A percentile compares a stretch with the other conserved stretches of the same genome.
phyloP scores from a whole-genome alignment of 1,140 invertebrate species.

The Cydia strobilella region DNA sequence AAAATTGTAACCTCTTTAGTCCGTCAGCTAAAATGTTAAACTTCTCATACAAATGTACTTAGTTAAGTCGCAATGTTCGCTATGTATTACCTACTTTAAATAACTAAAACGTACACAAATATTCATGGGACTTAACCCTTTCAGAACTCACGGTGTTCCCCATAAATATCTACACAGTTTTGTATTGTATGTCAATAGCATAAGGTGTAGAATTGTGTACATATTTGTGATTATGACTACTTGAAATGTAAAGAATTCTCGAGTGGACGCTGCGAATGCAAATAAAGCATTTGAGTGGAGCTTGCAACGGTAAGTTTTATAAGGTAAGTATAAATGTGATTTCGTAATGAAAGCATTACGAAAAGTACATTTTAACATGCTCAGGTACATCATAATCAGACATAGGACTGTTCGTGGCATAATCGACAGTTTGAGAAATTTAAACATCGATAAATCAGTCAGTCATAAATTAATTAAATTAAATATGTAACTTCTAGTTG shows the following conservation, averaged over 20 bases:
- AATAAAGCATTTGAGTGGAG: background rate
- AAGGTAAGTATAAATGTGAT: background rate
- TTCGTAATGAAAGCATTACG: background rate
- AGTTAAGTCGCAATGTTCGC: background rate
- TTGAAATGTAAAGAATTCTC: background rate
- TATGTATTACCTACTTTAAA: background rate
- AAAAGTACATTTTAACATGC: background rate
- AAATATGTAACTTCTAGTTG: too few relatives aligned
- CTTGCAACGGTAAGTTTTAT: background rate
- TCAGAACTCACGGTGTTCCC: background rate
- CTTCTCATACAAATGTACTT: background rate
- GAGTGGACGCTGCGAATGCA: background rate
- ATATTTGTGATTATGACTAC: background rate
- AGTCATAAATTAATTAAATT: too few relatives aligned
- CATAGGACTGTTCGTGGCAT: too few relatives aligned
- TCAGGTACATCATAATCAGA: too few relatives aligned
- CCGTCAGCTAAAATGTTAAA: background rate
- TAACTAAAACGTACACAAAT: slow-evolving; percentile 6
- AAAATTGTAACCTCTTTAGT: too few relatives aligned
- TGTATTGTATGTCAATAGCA: background rate
- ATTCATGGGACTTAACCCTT: slow-evolving; percentile 1
- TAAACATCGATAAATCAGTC: too few relatives aligned
- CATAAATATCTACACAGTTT: background rate
- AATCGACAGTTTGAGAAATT: too few relatives aligned
- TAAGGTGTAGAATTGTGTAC: background rate